Base-by-base conservation (phyloP, 2,797 vertebrate species). In the Micrastur ruficollis region DNA sequence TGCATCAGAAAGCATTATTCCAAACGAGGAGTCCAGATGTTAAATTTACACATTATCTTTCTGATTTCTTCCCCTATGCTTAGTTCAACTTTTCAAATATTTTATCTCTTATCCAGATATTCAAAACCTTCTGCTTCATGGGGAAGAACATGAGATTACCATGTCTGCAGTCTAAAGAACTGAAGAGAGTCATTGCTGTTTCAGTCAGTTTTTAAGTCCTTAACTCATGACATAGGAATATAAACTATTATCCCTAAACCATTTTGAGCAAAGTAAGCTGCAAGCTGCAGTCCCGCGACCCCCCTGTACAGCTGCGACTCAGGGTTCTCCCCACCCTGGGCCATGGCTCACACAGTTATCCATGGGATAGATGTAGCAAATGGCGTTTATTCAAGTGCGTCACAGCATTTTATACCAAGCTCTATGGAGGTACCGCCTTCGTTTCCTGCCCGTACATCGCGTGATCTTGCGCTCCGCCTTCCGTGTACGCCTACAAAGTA, bases 11-110 rank as follows among this genome's bases (percentile, higher is more conserved):
- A 95, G 4, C 40, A 36, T 89, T 96, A 83, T 88, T 93, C 71
- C 67, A 82, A 97, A 97, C 38, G 81, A 96, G 82, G 85, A 94
- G 93, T 95, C 96, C 97, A 98, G 97, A 98, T 98, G 97, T 97
- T 97, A 95, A 82, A 95, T 79, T 95, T 96, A 91, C 96, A 89
- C 67, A 13, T 96, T 96, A 72, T 93, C 67, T 97, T 97, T 66
- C 93, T 93, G 58, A 91, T 95, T 93, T 94, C 84, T 94, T 97
- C 86, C 75, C 38, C 47, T 63, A 53, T 72, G 53, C 66, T 56
- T 79, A 49, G 38, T 82, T 87, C 32, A 38, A 12, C 46, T 72
- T 89, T 91, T 82, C 32, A 85, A 85, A 85, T 91, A 83, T 87
- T 95, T 97, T 93, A 32, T 85, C 88, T 93, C 71, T 95, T 82